Evolutionary conservation across 1,140 invertebrate species (phyloP).

Genomic region (Drosophila albomicans): DNA sequence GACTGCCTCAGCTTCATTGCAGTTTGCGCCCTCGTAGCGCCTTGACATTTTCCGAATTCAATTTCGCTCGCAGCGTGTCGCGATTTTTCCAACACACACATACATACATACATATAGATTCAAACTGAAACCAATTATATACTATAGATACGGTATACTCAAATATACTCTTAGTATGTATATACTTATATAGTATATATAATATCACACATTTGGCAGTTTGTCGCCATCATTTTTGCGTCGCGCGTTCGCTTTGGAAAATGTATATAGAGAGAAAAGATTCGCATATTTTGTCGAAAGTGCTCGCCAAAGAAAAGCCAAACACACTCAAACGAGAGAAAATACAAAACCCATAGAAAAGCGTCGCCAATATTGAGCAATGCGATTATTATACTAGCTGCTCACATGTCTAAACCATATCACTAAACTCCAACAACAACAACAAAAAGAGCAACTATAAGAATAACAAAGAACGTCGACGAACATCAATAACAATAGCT

Average conservation of each 20-base stretch:
- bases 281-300: conserved; percentile 63
- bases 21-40: conserved; percentile 65
- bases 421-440: conserved; percentile 1
- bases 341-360: conserved; percentile 22
- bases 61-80: conserved; percentile 55
- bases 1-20: conserved; percentile 62
- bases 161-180: conserved; percentile 1
- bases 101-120: neutral
- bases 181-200: conserved; percentile 37
- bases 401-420: neutral
- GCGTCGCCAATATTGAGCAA: neutral
- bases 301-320: conserved; percentile 50
- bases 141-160: conserved; percentile 24
- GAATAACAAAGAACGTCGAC: conserved; percentile 17
- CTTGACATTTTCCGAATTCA: conserved; percentile 68
- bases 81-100: conserved; percentile 43
- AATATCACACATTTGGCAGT: conserved; percentile 57
- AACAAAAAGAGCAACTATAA: neutral
- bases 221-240: conserved; percentile 68
- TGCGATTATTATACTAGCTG: conserved; percentile 3
- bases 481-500: neutral
- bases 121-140: conserved; percentile 10
- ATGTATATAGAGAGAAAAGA: conserved; percentile 52
- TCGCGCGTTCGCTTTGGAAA: conserved; percentile 68
- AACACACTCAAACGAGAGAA: conserved; percentile 12